Conservation (phyloP, 2,113 vertebrate genomes). For the Hippocampus guttulatus region DNA sequence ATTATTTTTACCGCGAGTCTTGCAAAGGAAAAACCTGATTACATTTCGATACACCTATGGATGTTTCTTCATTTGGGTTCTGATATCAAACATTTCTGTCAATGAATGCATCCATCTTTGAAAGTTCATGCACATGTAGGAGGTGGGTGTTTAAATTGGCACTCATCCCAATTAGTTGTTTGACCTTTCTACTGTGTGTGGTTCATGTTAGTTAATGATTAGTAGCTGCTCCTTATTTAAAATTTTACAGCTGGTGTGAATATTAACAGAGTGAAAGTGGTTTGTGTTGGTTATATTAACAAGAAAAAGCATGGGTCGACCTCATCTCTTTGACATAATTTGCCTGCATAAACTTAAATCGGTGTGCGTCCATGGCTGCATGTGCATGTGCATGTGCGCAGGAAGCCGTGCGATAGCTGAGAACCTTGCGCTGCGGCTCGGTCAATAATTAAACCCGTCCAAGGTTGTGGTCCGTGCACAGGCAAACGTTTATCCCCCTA, state of each 20-base stretch:
- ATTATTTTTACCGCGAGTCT: too few species aligned
- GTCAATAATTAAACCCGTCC: slow-evolving; percentile 57
- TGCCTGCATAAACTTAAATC: background rate
- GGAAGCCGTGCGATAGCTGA: slow-evolving; percentile 7
- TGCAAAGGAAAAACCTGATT: too few species aligned
- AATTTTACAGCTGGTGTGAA: background rate
- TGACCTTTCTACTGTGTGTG: background rate
- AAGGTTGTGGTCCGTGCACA: slow-evolving; percentile 52
- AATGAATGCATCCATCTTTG: background rate
- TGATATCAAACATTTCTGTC: background rate
- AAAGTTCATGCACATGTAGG: background rate
- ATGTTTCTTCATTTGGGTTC: background rate
- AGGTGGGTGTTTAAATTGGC: background rate
- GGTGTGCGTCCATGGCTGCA: background rate
- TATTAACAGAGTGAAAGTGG: slow-evolving; percentile 9
- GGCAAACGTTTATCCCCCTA: slow-evolving; percentile 36
- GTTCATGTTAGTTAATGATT: background rate
- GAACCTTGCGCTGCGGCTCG: slow-evolving; percentile 34
- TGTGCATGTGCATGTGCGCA: background rate
- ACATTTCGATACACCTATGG: too few species aligned
- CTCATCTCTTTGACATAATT: background rate
- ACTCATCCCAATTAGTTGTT: background rate
- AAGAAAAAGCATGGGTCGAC: background rate
- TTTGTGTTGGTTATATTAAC: background rate
- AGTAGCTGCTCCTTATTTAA: background rate